Conservation (phyloP, 2,888 invertebrate genomes). For the Tetragonula carbonaria region DNA sequence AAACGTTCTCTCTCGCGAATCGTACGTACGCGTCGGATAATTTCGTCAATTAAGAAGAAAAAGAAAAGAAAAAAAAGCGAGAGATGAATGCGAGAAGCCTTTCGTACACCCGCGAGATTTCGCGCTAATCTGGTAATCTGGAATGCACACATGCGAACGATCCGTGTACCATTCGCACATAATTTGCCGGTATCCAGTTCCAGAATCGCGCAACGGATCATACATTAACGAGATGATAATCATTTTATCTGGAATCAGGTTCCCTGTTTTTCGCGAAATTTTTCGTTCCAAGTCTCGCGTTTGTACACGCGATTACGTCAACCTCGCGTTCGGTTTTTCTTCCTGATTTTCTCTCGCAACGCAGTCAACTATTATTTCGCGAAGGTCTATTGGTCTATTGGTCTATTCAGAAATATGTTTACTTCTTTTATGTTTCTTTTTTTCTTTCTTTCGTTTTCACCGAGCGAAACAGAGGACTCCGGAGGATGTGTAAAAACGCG, state of each 20-base stretch:
- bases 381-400: not conserved
- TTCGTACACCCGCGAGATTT: not conserved
- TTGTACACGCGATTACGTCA: constrained; percentile 52
- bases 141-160: not conserved
- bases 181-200: constrained; percentile 27
- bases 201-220: constrained; percentile 30
- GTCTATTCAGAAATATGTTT: constrained; percentile 48
- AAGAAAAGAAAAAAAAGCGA: no score
- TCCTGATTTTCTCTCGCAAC: constrained; percentile 45
- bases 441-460: constrained; percentile 1
- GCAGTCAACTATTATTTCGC: constrained; percentile 43
- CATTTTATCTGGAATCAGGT: constrained; percentile 29
- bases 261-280: constrained; percentile 37
- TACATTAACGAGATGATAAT: constrained; percentile 11
- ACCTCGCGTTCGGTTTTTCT: constrained; percentile 38
- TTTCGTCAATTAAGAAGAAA: constrained; percentile 8
- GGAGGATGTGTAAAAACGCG: constrained; percentile 15
- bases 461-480: not conserved
- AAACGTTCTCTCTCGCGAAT: not conserved
- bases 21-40: not conserved
- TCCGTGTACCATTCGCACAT: constrained; percentile 26
- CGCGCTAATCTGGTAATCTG: constrained; percentile 21
- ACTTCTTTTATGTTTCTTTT: not conserved
- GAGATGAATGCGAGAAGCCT: not conserved
- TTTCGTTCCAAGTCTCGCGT: constrained; percentile 16